Evolutionary conservation across 2,888 invertebrate species (phyloP).

Genomic region (Embidobia sp.): DNA sequence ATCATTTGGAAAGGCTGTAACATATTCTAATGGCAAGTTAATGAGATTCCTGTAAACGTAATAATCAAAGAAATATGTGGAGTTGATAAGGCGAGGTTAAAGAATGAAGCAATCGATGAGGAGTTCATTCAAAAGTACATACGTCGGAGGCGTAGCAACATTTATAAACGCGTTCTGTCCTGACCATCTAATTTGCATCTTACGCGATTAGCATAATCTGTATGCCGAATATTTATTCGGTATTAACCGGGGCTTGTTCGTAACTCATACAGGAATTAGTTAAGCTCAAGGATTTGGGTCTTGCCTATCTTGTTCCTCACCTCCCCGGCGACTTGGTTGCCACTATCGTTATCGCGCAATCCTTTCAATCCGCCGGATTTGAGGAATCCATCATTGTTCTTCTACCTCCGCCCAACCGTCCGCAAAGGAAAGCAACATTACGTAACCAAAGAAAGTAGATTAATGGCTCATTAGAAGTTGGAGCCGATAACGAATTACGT

Average conservation of each 20-base stretch:
- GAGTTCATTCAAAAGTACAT: conserved; percentile 52
- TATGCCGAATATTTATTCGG: conserved; percentile 81
- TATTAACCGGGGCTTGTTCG: conserved; percentile 78
- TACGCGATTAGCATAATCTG: conserved; percentile 81
- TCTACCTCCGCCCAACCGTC: conserved; percentile 13
- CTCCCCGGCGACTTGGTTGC: conserved; percentile 62
- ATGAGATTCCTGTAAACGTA: neutral
- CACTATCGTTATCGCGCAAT: conserved; percentile 70
- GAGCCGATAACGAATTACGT: conserved; percentile 2
- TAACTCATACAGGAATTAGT: conserved; percentile 81
- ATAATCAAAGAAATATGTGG: conserved; percentile 31
- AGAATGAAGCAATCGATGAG: conserved; percentile 41
- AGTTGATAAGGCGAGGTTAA: conserved; percentile 33
- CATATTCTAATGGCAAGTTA: neutral
- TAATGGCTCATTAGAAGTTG: conserved; percentile 7
- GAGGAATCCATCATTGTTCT: conserved; percentile 43
- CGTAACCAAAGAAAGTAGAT: conserved; percentile 22
- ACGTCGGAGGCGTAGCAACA: conserved; percentile 55
- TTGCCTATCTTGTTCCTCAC: conserved; percentile 67
- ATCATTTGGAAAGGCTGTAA: conserved; percentile 7
- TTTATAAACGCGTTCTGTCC: conserved; percentile 60
- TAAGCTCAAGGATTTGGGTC: conserved; percentile 79
- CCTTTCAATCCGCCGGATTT: conserved; percentile 63
- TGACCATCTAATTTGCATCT: conserved; percentile 79
- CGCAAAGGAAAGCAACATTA: conserved; percentile 8